Base-by-base conservation (phyloP, 1,140 invertebrate species). In the Zaprionus ornatus region DNA sequence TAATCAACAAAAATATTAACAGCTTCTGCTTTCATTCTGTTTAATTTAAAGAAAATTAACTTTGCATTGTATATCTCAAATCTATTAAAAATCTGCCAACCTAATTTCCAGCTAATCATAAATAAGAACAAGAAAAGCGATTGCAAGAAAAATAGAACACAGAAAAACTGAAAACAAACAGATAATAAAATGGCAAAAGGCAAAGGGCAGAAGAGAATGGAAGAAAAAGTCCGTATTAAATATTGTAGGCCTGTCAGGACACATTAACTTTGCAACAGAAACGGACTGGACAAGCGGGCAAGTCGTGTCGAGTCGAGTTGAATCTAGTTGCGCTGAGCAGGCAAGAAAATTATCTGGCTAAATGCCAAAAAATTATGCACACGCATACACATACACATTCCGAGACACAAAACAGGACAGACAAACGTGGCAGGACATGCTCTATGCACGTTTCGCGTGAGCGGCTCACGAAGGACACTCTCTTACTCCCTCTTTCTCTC, bases 321-420 rank as follows among this genome's bases (percentile, higher is more conserved):
- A 66, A 27, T 67, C 59, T 27, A 76, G 76, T 57, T 74, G 55
- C 62, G 68, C 77, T 79, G 74, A 77, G 77, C 70, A 77, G 75
- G 74, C 69, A 77, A 74, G 65, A 80, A 80, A 77, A 77, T 80
- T 80, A 80, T 80, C 77, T 80, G 69, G 77, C 74, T 80, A 80
- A 77, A 65, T 77, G 74, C 74, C 70, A 80, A 80, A 68, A 80
- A 77, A 77, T 80, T 77, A 77, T 80, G 79, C 76, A 66, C 71
- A 79, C 66, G 62, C 42, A 77, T 21, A 70, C 32, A 69, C 29
- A 56, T 15, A 48, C 13, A 74, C 48, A 74, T 12, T 65, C 27
- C 55, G 25, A 59, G 19, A 77, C 62, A 68, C 56, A 62, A 57
- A 57, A 56, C 57, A 68, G 54, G 42, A 75, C 67, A 65, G 62